phyloP scores from a whole-genome alignment of 2,113 vertebrate species.

The Chaetodon auriga region DNA sequence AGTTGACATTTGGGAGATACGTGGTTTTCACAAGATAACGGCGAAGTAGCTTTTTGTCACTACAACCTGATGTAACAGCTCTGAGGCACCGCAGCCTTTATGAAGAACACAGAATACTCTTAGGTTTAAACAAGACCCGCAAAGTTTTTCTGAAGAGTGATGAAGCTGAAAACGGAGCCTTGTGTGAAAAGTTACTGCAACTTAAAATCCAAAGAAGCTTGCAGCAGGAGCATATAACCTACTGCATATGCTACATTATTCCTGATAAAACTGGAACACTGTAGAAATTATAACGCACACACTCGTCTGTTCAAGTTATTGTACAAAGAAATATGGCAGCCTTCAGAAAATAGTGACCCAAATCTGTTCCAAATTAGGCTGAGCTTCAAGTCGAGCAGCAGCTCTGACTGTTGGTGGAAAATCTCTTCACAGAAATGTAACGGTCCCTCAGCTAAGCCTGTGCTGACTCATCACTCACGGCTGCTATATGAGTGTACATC shows the following conservation, averaged over 20 bases:
- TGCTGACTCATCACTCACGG: conserved; percentile 67
- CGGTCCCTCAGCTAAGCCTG: conserved; percentile 49
- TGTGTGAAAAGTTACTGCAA: neutral
- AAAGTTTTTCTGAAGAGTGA: neutral
- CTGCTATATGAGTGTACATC: conserved; percentile 50
- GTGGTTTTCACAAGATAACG: neutral
- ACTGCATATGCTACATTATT: neutral
- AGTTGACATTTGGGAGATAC: neutral
- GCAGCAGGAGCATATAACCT: neutral
- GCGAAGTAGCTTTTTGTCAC: neutral
- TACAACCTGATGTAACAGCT: neutral
- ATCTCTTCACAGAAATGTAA: conserved; percentile 58
- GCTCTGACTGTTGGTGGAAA: conserved; percentile 57
- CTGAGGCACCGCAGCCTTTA: neutral
- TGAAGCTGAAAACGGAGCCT: neutral
- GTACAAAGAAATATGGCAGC: conserved; percentile 25
- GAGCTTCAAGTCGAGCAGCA: conserved; percentile 28
- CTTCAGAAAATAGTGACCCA: conserved; percentile 36
- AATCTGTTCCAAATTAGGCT: conserved; percentile 46
- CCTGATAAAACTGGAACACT: conserved; percentile 12
- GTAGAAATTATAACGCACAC: conserved; percentile 1
- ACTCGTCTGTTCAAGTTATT: conserved; percentile 23
- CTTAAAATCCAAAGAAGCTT: conserved; percentile 8
- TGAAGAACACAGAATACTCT: neutral
- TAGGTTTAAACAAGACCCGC: no score